Percentiles rank a stretch among this genome's conserved stretches.
These are phyloP conservation scores for Catostomus latipinnis DNA, from an alignment of 2,797 vertebrate species.

Conservation along the genomic window DNA sequence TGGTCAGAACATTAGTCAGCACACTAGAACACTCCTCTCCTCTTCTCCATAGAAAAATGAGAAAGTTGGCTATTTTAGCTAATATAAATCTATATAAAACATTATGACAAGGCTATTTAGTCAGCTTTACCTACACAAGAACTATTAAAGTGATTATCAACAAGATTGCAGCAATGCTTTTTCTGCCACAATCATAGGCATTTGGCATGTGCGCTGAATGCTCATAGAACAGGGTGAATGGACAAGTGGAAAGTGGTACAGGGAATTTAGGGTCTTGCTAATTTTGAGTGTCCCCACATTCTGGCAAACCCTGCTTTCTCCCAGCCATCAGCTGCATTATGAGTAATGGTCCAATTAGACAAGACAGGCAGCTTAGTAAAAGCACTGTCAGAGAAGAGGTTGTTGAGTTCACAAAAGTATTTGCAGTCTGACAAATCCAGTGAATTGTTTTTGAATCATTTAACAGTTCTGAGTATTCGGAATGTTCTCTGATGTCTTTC, in stretches of 20 bases:
- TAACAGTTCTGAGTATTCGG: not conserved
- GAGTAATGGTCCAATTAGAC: slow-evolving; percentile 36
- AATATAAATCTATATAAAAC: not conserved
- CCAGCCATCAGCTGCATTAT: slow-evolving; percentile 14
- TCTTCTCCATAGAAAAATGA: not conserved
- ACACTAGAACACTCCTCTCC: not conserved
- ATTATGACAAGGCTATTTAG: not conserved
- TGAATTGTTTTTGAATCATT: not conserved
- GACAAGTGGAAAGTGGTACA: slow-evolving; percentile 1
- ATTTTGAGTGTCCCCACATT: slow-evolving; percentile 37
- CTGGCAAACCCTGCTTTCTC: not conserved
- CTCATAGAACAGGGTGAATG: not conserved
- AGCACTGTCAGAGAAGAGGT: slow-evolving; percentile 22
- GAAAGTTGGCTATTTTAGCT: not conserved
- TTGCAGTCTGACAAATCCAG: not conserved
- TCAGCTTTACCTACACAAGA: not conserved
- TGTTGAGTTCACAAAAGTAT: slow-evolving; percentile 28
- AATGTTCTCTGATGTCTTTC: not conserved
- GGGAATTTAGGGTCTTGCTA: slow-evolving; percentile 29
- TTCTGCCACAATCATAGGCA: slow-evolving; percentile 22
- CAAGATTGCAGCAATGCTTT: slow-evolving; percentile 17
- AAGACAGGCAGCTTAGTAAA: slow-evolving; percentile 31
- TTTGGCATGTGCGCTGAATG: slow-evolving; percentile 15
- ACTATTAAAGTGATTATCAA: slow-evolving; percentile 40
- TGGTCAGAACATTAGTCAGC: not conserved